Percentiles rank a stretch among this genome's conserved stretches.
Evolutionary conservation across 2,113 vertebrate genomes (phyloP).

Genomic region (Campylorhamphus procurvoides): DNA sequence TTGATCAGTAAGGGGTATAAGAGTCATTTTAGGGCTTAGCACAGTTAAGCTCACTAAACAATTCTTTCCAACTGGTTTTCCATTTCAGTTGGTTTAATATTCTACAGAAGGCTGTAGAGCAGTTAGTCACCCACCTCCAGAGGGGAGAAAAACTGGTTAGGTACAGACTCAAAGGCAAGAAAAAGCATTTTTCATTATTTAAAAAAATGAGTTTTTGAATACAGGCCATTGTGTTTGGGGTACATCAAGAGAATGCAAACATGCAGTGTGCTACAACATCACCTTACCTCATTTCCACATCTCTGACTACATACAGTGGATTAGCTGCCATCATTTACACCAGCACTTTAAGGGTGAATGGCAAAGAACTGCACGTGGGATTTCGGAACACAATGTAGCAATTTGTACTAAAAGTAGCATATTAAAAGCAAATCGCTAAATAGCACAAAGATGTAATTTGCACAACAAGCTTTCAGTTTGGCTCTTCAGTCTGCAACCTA

Average conservation of each 20-base stretch:
- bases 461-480: not conserved
- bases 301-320: not conserved
- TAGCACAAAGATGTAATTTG: not conserved
- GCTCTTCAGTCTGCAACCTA: not conserved
- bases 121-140: conserved; percentile 55
- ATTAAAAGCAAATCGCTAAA: conserved; percentile 15
- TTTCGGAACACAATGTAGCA: conserved; percentile 17
- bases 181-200: not conserved
- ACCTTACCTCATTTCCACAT: not conserved
- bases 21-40: not conserved
- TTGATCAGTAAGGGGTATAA: not conserved
- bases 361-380: not conserved
- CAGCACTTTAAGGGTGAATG: not conserved
- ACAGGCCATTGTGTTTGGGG: not conserved
- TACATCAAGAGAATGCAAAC: not conserved
- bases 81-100: not conserved
- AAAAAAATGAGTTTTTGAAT: not conserved
- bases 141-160: not conserved
- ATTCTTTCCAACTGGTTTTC: not conserved
- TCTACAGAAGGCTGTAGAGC: not conserved
- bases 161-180: not conserved
- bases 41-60: not conserved
- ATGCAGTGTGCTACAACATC: not conserved
- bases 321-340: not conserved
- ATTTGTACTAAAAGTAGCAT: conserved; percentile 28